phyloP scores from a whole-genome alignment of 30 jellyfish, hydroid and myxozoan genomes.

The Catostylus mosaicus region DNA sequence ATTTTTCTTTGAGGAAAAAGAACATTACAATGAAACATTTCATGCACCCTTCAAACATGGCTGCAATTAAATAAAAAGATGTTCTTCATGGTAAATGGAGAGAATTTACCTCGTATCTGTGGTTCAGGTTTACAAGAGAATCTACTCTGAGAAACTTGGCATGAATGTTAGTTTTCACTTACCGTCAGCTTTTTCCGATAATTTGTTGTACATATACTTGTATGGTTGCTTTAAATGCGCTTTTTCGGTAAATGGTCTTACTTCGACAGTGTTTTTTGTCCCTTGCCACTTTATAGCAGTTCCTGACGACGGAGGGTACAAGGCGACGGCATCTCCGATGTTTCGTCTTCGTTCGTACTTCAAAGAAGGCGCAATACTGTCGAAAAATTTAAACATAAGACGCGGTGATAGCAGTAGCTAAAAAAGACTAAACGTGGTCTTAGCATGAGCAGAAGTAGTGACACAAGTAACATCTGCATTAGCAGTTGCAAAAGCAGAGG shows the following conservation, averaged over 20 bases:
- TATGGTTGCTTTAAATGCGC: constrained; percentile 46
- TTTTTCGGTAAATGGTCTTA: constrained; percentile 40
- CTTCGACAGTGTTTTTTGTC: constrained; percentile 12
- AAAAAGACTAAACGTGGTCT: background rate
- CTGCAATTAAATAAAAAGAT: too few species aligned
- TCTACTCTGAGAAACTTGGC: too few species aligned
- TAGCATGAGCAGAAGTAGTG: too few species aligned
- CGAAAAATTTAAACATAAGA: background rate
- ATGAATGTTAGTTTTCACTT: constrained; percentile 7
- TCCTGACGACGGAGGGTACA: constrained; percentile 38
- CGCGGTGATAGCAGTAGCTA: background rate
- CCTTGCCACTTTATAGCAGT: constrained; percentile 69
- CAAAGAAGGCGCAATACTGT: constrained; percentile 88
- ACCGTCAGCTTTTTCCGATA: constrained; percentile 83
- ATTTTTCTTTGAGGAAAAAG: too few species aligned
- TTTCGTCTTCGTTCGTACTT: constrained; percentile 76
- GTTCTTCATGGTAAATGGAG: too few species aligned
- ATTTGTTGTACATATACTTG: constrained; percentile 80
- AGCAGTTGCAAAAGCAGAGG: too few species aligned
- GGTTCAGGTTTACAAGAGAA: too few species aligned
- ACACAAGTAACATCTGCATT: too few species aligned
- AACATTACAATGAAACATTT: too few species aligned
- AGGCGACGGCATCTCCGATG: constrained; percentile 73
- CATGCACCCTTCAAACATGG: too few species aligned
- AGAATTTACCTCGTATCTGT: too few species aligned